A percentile compares a stretch with the other conserved stretches of the same genome.
Evolutionary conservation across 2,113 vertebrate species (phyloP).

Genomic region (Motacilla tschutschensis): DNA sequence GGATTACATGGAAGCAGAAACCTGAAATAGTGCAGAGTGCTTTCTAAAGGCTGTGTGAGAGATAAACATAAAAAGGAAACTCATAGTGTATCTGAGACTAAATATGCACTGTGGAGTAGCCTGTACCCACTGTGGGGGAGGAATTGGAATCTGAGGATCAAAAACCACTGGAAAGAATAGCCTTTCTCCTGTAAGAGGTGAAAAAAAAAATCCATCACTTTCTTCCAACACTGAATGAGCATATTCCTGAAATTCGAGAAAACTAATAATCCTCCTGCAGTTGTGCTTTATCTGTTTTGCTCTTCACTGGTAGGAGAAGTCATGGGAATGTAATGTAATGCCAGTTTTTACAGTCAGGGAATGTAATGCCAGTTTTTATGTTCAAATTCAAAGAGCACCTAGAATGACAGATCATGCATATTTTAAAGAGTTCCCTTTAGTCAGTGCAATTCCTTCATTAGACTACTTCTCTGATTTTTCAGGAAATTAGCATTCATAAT

Average conservation of each 20-base stretch:
- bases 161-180: background rate
- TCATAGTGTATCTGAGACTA: background rate
- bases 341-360: background rate
- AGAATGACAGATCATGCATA: background rate
- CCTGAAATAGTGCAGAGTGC: background rate
- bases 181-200: background rate
- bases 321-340: background rate
- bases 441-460: background rate
- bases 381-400: background rate
- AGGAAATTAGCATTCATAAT: background rate
- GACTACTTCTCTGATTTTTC: background rate
- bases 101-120: background rate
- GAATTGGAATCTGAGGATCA: background rate
- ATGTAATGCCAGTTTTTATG: background rate
- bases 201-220: background rate
- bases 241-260: background rate
- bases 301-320: background rate
- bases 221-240: background rate
- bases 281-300: background rate
- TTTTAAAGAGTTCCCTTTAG: background rate
- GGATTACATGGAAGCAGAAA: background rate
- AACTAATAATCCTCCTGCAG: background rate
- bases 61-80: background rate
- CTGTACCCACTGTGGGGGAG: accelerated
- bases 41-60: background rate